Conservation (phyloP, 2,113 vertebrate genomes). For the Embiotoca jacksoni region DNA sequence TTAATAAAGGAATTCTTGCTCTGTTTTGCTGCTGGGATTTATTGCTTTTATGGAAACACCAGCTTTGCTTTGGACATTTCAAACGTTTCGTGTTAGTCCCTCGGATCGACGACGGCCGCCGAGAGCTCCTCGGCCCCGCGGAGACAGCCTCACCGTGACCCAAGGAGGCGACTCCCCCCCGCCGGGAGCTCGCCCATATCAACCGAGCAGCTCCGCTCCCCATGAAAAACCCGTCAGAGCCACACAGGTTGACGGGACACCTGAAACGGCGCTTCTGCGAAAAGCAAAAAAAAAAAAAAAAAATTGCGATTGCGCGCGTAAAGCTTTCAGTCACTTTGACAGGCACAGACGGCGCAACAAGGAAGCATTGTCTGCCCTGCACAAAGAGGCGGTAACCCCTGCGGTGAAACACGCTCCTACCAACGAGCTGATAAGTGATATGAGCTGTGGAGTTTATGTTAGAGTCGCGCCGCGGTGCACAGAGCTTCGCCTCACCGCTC, state of each 20-base stretch:
- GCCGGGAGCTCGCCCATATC: slow-evolving; percentile 45
- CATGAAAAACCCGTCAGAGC: slow-evolving; percentile 53
- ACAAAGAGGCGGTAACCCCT: slow-evolving; percentile 35
- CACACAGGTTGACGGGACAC: slow-evolving; percentile 74
- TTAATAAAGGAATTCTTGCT: slow-evolving; percentile 66
- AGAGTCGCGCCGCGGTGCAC: slow-evolving; percentile 14
- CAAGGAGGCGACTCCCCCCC: slow-evolving; percentile 48
- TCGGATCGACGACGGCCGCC: slow-evolving; percentile 6
- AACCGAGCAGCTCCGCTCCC: slow-evolving; percentile 41
- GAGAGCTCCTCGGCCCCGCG: slow-evolving; percentile 17
- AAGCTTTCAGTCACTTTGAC: slow-evolving; percentile 74
- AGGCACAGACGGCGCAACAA: slow-evolving; percentile 48
- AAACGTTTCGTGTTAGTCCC: slow-evolving; percentile 57
- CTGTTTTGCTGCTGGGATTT: slow-evolving; percentile 64
- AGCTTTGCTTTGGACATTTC: slow-evolving; percentile 44
- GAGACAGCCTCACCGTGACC: slow-evolving; percentile 55
- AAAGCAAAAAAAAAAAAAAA: slow-evolving; percentile 57
- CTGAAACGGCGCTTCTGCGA: slow-evolving; percentile 1
- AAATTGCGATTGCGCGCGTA: slow-evolving; percentile 66
- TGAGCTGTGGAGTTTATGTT: slow-evolving; percentile 71
- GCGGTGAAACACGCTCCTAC: slow-evolving; percentile 43
- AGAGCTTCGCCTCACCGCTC: slow-evolving; percentile 30
- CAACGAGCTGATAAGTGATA: slow-evolving; percentile 75
- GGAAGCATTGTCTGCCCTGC: slow-evolving; percentile 47
- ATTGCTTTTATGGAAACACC: slow-evolving; percentile 58